Evolutionary conservation across 2,888 invertebrate species (phyloP).

Genomic region (Glomeris marginata): DNA sequence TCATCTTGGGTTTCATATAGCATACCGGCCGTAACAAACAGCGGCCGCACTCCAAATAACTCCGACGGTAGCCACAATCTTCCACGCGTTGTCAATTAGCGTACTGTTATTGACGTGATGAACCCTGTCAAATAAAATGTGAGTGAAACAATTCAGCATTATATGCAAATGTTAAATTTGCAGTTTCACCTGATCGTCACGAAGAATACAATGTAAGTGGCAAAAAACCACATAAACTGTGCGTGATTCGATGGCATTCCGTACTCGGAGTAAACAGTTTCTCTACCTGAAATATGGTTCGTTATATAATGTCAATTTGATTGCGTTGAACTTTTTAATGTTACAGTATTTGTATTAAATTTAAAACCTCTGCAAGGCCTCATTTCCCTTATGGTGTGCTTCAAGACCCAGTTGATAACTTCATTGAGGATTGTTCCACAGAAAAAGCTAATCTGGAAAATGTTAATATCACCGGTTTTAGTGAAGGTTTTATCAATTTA

Average conservation of each 20-base stretch:
- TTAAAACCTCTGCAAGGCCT: slow-evolving; percentile 42
- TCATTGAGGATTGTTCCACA: slow-evolving; percentile 63
- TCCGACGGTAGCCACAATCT: slow-evolving; percentile 23
- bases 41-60: slow-evolving; percentile 22
- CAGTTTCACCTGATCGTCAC: slow-evolving; percentile 59
- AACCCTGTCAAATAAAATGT: slow-evolving; percentile 39
- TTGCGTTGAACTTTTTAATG: no score
- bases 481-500: no score
- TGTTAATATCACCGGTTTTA: no score
- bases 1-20: not conserved
- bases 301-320: no score
- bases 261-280: slow-evolving; percentile 37
- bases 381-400: slow-evolving; percentile 63
- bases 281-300: slow-evolving; percentile 21
- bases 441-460: slow-evolving; percentile 66
- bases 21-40: slow-evolving; percentile 29
- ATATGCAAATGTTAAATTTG: slow-evolving; percentile 7
- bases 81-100: slow-evolving; percentile 56
- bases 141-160: no score
- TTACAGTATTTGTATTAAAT: no score
- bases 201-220: slow-evolving; percentile 67
- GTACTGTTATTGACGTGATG: slow-evolving; percentile 68
- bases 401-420: slow-evolving; percentile 57
- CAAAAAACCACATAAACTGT: slow-evolving; percentile 84
- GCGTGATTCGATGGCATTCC: slow-evolving; percentile 82